A percentile compares a stretch with the other conserved stretches of the same genome.
Conservation (phyloP, 1,140 invertebrate species). For the Bombyx mandarina region DNA sequence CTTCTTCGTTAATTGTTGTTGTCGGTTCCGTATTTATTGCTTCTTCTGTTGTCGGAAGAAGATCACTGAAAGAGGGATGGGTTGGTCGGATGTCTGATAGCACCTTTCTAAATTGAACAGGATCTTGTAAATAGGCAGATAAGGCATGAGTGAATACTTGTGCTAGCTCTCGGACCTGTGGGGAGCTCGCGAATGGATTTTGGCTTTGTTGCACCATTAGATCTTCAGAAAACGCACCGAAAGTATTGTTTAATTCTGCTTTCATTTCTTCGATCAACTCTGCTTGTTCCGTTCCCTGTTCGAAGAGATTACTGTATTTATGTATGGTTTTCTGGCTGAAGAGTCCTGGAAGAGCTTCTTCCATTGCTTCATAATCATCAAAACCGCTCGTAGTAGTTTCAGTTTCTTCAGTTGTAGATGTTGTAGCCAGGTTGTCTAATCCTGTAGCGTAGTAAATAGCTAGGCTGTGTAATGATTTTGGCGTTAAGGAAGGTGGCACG, state of each 20-base stretch:
- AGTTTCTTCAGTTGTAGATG: slow-evolving; percentile 51
- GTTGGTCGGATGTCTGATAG: slow-evolving; percentile 83
- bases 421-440: slow-evolving; percentile 73
- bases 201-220: slow-evolving; percentile 75
- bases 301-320: slow-evolving; percentile 74
- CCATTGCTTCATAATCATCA: slow-evolving; percentile 44
- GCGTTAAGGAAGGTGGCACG: slow-evolving; percentile 79
- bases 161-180: slow-evolving; percentile 81
- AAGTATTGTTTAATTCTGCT: slow-evolving; percentile 55
- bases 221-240: slow-evolving; percentile 71
- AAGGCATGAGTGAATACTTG: slow-evolving; percentile 87
- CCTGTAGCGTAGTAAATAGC: slow-evolving; percentile 83
- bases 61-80: slow-evolving; percentile 74
- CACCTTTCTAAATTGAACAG: slow-evolving; percentile 81
- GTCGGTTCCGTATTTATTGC: slow-evolving; percentile 55
- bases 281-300: slow-evolving; percentile 48
- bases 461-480: slow-evolving; percentile 81
- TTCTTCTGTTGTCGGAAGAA: slow-evolving; percentile 49
- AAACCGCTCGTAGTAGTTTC: slow-evolving; percentile 34
- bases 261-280: slow-evolving; percentile 50
- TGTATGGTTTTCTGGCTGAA: slow-evolving; percentile 73
- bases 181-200: slow-evolving; percentile 72
- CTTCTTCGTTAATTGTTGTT: slow-evolving; percentile 75
- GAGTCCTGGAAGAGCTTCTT: slow-evolving; percentile 56
- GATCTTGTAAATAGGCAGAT: slow-evolving; percentile 85